Evolutionary conservation across 2,113 vertebrate species (phyloP).

Genomic region (Solenodon paradoxus): DNA sequence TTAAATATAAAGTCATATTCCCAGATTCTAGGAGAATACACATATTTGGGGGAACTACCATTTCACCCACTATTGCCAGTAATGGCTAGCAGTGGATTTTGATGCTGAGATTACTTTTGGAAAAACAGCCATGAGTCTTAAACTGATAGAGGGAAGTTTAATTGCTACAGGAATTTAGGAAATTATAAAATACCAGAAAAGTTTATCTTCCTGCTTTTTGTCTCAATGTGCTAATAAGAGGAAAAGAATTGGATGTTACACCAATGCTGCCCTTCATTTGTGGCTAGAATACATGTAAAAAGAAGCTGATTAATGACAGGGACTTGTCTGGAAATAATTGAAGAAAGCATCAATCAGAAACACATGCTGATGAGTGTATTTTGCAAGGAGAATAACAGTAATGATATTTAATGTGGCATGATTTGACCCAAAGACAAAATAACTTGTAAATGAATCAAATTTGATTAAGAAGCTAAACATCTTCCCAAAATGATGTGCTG

Average conservation of each 20-base stretch:
- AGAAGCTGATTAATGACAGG: not conserved
- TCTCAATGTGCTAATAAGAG: not conserved
- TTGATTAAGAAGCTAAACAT: not conserved
- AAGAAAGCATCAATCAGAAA: not conserved
- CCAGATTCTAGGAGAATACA: not conserved
- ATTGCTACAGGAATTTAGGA: not conserved
- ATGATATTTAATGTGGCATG: not conserved
- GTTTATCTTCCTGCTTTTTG: not conserved
- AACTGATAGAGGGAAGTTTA: not conserved
- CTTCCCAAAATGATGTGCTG: not conserved
- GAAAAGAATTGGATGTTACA: not conserved
- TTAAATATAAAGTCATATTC: not conserved
- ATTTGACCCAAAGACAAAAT: not conserved
- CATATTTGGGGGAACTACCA: not conserved
- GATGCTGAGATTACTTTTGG: not conserved
- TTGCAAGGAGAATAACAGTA: not conserved
- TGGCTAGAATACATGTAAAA: not conserved
- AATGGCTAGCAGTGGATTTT: not conserved
- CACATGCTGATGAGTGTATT: not conserved
- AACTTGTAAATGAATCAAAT: slow-evolving; percentile 9
- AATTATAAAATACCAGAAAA: not conserved
- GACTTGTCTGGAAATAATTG: not conserved
- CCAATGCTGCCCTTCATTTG: not conserved
- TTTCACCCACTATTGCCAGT: not conserved
- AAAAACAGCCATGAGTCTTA: not conserved